Conservation (phyloP, 2,797 vertebrate species). For the Coendou prehensilis region DNA sequence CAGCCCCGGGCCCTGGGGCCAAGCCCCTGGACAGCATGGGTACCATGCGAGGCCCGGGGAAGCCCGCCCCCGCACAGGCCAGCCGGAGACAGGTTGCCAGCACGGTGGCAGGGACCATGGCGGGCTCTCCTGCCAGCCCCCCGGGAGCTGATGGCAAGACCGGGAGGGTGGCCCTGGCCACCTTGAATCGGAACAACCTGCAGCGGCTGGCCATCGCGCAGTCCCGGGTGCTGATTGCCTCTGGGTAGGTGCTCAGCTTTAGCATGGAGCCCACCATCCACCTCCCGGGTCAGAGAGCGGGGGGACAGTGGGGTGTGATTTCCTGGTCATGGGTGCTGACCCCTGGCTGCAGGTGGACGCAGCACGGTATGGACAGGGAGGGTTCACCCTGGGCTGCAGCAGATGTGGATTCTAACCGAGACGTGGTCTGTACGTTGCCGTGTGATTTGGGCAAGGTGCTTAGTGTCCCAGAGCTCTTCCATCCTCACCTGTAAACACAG, state of each 20-base stretch:
- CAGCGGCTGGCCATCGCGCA: slow-evolving; percentile 96
- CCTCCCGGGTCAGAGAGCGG: neutral
- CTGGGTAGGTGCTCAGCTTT: slow-evolving; percentile 91
- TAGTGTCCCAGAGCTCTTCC: neutral
- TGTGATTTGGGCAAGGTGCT: neutral
- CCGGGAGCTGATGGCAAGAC: slow-evolving; percentile 85
- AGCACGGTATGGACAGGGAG: neutral
- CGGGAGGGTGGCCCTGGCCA: slow-evolving; percentile 91
- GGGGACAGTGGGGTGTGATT: neutral
- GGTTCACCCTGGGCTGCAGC: neutral
- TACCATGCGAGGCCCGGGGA: slow-evolving; percentile 80
- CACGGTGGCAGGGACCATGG: slow-evolving; percentile 61
- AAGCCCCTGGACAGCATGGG: slow-evolving; percentile 52
- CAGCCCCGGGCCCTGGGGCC: slow-evolving; percentile 84
- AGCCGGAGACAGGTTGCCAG: slow-evolving; percentile 85
- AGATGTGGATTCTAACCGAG: neutral
- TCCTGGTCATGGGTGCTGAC: neutral
- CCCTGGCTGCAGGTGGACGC: neutral
- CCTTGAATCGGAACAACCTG: slow-evolving; percentile 93
- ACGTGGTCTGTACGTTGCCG: neutral
- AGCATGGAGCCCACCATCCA: slow-evolving; percentile 81
- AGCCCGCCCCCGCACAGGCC: slow-evolving; percentile 88
- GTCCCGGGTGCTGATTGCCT: slow-evolving; percentile 96
- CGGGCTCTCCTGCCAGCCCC: slow-evolving; percentile 85
- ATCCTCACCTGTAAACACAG: neutral